Evolutionary conservation across 1,140 invertebrate genomes (phyloP).

Genomic region (Episyrphus balteatus): DNA sequence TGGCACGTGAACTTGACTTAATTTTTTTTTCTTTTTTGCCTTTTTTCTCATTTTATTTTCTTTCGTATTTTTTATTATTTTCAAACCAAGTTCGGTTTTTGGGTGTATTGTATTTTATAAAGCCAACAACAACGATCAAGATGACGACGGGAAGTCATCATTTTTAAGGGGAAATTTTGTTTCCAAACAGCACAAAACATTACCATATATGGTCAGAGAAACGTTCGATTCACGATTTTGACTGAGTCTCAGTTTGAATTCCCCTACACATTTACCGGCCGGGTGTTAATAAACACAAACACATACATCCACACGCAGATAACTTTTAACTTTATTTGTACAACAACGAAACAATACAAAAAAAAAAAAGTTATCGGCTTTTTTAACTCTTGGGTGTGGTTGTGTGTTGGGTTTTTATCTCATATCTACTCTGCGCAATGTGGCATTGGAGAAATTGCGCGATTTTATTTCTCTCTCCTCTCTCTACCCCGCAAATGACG

Average conservation of each 20-base stretch:
- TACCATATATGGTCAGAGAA: slow-evolving; percentile 38
- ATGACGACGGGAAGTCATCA: background rate
- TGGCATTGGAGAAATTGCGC: too few species aligned
- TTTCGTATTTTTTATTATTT: slow-evolving; percentile 4
- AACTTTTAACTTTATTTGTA: background rate
- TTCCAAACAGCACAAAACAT: slow-evolving; percentile 23
- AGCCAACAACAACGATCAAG: background rate
- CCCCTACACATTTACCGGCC: background rate
- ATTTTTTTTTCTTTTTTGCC: too few species aligned
- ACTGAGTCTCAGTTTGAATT: background rate
- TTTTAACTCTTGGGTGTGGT: slow-evolving; percentile 13
- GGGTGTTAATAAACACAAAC: slow-evolving; percentile 1
- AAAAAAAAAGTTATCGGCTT: slow-evolving; percentile 13
- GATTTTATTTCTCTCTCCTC: too few species aligned
- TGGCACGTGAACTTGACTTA: too few species aligned
- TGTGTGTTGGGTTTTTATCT: too few species aligned
- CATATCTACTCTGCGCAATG: too few species aligned
- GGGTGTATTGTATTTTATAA: background rate
- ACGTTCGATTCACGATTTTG: background rate
- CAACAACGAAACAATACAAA: too few species aligned
- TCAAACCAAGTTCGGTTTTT: background rate
- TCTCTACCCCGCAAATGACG: too few species aligned
- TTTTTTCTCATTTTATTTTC: too few species aligned
- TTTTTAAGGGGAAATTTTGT: slow-evolving; percentile 3
- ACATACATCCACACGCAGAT: slow-evolving; percentile 1